A percentile compares a stretch with the other conserved stretches of the same genome.
These are phyloP conservation scores for Liposcelis brunnea DNA, from an alignment of 2,888 invertebrate genomes.

Conservation along the genomic window DNA sequence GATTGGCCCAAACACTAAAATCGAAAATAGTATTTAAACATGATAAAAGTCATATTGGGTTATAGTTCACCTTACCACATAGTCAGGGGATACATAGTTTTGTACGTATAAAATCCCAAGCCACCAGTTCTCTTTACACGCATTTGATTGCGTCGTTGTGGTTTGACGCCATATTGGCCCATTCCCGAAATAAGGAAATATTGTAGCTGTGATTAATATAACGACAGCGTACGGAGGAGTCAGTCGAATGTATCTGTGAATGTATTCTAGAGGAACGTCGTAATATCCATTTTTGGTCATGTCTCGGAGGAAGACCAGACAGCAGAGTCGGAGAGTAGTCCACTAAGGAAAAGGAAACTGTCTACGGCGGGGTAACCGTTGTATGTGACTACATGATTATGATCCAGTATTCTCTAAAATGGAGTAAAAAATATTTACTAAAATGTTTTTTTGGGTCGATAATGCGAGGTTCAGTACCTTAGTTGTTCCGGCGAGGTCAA, in stretches of 20 bases:
- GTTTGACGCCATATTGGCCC: background rate
- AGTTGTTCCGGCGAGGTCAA: too few species aligned
- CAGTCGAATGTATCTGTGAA: slow-evolving; percentile 25
- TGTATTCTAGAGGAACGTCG: slow-evolving; percentile 25
- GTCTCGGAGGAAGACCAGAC: slow-evolving; percentile 23
- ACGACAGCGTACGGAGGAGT: background rate
- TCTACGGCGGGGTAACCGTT: slow-evolving; percentile 36
- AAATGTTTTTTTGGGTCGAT: too few species aligned
- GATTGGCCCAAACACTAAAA: too few species aligned
- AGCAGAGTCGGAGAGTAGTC: slow-evolving; percentile 31
- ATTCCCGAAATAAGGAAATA: background rate
- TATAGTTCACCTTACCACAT: background rate
- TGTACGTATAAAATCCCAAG: background rate
- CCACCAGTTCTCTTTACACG: background rate
- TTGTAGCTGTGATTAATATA: background rate
- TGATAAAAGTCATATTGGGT: too few species aligned
- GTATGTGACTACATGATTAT: background rate
- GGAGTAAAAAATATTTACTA: too few species aligned
- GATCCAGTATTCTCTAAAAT: too few species aligned
- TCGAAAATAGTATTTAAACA: too few species aligned
- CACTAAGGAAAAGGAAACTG: slow-evolving; percentile 44
- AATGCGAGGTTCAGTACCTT: too few species aligned
- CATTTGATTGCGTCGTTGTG: background rate
- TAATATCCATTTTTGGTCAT: slow-evolving; percentile 22
- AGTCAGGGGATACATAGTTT: background rate